phyloP scores from a whole-genome alignment of 2,113 vertebrate genomes.

The Vidua chalybeata region DNA sequence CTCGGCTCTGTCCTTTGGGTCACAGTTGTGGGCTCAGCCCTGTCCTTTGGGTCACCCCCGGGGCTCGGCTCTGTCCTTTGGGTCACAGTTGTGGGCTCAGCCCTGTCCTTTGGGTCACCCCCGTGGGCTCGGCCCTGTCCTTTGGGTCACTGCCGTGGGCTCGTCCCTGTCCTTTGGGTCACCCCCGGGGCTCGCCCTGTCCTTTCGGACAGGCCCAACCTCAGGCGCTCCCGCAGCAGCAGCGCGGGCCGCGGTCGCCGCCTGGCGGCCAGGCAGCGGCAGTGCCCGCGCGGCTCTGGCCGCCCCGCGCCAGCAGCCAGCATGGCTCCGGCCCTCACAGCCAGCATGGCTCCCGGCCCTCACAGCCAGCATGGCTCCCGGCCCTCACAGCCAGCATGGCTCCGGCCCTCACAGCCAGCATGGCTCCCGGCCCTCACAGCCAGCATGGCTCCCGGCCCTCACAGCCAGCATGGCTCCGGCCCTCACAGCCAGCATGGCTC shows the following conservation, averaged over 20 bases:
- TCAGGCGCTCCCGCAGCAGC: background rate
- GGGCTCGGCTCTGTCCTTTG: too few relatives aligned
- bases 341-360: background rate
- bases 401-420: background rate
- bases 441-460: background rate
- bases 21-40: too few relatives aligned
- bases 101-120: too few relatives aligned
- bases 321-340: too few relatives aligned
- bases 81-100: too few relatives aligned
- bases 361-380: background rate
- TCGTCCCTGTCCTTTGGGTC: background rate
- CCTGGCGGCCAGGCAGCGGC: fast-evolving
- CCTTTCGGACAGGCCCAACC: background rate
- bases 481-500: background rate
- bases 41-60: too few relatives aligned
- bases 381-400: background rate
- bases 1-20: too few relatives aligned
- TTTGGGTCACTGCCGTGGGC: too few relatives aligned
- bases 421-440: background rate
- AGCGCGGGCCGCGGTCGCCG: background rate
- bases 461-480: background rate
- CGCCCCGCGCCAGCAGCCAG: background rate
- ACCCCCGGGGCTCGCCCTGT: fast-evolving
- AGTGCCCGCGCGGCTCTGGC: too few relatives aligned
- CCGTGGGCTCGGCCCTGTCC: too few relatives aligned